Evolutionary conservation across 2,797 vertebrate species (phyloP).

Genomic region (Harpagifer antarcticus): DNA sequence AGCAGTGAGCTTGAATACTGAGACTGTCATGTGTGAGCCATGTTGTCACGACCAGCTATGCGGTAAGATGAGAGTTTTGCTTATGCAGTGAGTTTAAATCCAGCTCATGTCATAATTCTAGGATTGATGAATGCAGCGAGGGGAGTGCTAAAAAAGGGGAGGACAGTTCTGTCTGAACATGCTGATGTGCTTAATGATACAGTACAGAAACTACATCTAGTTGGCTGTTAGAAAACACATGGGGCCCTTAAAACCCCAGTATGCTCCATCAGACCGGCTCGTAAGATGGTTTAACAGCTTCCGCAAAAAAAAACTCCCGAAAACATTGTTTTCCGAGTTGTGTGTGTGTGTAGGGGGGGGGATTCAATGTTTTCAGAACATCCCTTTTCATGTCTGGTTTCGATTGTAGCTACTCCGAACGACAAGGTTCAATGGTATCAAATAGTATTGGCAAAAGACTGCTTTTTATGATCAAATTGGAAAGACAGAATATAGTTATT

Average conservation of each 20-base stretch:
- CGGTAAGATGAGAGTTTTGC: slow-evolving; percentile 12
- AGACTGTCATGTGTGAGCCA: slow-evolving; percentile 10
- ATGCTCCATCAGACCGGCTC: background rate
- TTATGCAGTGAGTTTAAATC: slow-evolving; percentile 43
- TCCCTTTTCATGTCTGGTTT: too few species aligned
- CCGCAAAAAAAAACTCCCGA: background rate
- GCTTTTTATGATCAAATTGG: background rate
- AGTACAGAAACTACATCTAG: slow-evolving; percentile 30
- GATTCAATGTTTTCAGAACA: too few species aligned
- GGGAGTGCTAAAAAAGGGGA: background rate
- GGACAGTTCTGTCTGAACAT: slow-evolving; percentile 14
- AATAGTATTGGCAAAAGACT: background rate
- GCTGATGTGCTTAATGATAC: slow-evolving; percentile 16
- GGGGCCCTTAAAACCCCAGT: background rate
- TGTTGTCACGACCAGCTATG: background rate
- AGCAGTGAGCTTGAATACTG: slow-evolving; percentile 26
- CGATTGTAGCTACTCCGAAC: too few species aligned
- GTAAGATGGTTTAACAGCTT: slow-evolving; percentile 18
- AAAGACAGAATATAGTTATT: background rate
- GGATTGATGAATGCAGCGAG: slow-evolving; percentile 15
- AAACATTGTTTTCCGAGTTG: background rate
- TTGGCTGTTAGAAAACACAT: slow-evolving; percentile 22
- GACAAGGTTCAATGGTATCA: too few species aligned
- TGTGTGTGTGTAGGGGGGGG: too few species aligned
- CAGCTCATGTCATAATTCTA: slow-evolving; percentile 10